Evolutionary conservation across 2,888 invertebrate genomes (phyloP).

Genomic region (Aphidoletes aphidimyza): DNA sequence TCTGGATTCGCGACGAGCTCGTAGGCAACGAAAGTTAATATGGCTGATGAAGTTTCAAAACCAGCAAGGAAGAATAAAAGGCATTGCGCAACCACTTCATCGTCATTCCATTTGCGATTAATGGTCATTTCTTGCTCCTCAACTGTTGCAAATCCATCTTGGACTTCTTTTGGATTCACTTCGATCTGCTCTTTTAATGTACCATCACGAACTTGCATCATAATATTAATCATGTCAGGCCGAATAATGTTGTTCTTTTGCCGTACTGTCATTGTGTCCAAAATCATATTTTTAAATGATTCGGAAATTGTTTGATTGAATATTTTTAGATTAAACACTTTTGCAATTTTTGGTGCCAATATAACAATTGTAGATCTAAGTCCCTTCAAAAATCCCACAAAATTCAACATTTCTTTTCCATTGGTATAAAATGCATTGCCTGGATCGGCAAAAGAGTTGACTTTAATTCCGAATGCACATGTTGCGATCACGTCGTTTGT

Average conservation of each 20-base stretch:
- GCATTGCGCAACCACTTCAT: slow-evolving; percentile 68
- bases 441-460: slow-evolving; percentile 69
- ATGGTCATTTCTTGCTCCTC: slow-evolving; percentile 63
- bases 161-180: background rate
- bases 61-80: slow-evolving; percentile 69
- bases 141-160: slow-evolving; percentile 63
- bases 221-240: slow-evolving; percentile 66
- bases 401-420: slow-evolving; percentile 61
- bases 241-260: slow-evolving; percentile 37
- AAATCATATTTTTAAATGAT: slow-evolving; percentile 44
- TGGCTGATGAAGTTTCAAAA: slow-evolving; percentile 67
- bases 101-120: slow-evolving; percentile 61
- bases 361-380: no score
- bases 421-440: slow-evolving; percentile 70
- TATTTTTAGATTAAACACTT: background rate
- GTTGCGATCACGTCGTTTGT: slow-evolving; percentile 67
- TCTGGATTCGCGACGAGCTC: slow-evolving; percentile 65
- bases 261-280: slow-evolving; percentile 15
- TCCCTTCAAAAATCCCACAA: background rate
- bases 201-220: slow-evolving; percentile 68
- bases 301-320: slow-evolving; percentile 55
- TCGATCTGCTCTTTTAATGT: background rate
- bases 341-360: background rate
- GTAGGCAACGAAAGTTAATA: slow-evolving; percentile 65
- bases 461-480: slow-evolving; percentile 67